These are phyloP conservation scores for Eubasilissa splendida DNA, from an alignment of 2,888 invertebrate species.

Conservation along the genomic window DNA sequence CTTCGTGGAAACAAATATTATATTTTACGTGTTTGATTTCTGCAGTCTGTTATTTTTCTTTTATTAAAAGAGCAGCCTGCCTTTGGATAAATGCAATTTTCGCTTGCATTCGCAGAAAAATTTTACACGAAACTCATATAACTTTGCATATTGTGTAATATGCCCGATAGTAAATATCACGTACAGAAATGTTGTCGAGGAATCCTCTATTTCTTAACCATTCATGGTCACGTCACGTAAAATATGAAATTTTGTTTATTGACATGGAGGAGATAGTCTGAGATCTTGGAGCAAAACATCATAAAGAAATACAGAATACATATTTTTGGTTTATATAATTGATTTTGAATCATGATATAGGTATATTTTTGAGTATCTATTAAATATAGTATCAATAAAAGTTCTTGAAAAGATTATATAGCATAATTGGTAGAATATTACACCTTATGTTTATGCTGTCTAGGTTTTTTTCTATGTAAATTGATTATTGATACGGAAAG, in stretches of 20 bases:
- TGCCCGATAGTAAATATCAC: constrained; percentile 26
- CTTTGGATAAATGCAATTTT: background rate
- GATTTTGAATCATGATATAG: too few species aligned
- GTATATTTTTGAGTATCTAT: too few species aligned
- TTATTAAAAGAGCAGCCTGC: too few species aligned
- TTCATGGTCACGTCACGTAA: constrained; percentile 53
- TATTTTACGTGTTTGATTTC: background rate
- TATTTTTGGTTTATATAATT: too few species aligned
- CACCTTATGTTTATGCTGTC: too few species aligned
- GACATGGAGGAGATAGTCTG: constrained; percentile 46
- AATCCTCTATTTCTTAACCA: constrained; percentile 23
- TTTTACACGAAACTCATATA: background rate
- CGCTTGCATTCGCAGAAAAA: background rate
- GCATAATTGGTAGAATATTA: too few species aligned
- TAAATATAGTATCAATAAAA: too few species aligned
- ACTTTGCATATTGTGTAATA: constrained; percentile 4
- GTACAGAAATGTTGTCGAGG: constrained; percentile 17
- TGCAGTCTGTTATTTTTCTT: too few species aligned
- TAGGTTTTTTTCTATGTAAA: too few species aligned
- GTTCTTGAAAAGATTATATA: too few species aligned
- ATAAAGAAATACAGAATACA: too few species aligned
- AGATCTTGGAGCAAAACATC: background rate
- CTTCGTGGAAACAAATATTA: background rate
- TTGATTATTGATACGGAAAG: too few species aligned
- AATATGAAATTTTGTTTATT: constrained; percentile 58